Percentiles rank a stretch among this genome's conserved stretches.
Conservation (phyloP, 2,113 vertebrate species). For the Semnornis frantzii region DNA sequence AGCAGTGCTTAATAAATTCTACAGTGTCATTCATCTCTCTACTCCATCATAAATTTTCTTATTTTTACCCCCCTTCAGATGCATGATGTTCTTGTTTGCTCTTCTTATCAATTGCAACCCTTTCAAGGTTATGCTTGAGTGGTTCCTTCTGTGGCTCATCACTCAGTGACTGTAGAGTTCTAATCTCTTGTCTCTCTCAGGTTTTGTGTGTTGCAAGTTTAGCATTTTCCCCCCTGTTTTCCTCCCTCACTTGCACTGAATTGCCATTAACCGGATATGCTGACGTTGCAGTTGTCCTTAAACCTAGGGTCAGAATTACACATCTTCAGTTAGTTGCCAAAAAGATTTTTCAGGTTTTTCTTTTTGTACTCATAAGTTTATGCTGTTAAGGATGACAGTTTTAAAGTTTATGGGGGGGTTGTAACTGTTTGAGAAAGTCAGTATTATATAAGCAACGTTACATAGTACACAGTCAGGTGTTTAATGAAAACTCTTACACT, state of each 20-base stretch:
- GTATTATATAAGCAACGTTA: background rate
- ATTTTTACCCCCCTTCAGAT: background rate
- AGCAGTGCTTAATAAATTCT: background rate
- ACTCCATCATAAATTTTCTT: background rate
- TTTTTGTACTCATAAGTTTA: background rate
- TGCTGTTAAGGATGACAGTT: background rate
- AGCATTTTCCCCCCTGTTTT: background rate
- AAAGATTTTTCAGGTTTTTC: background rate
- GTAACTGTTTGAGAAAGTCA: background rate
- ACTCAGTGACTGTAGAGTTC: background rate
- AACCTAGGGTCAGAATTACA: background rate
- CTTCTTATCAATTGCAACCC: background rate
- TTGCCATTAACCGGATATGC: background rate
- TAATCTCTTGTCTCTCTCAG: background rate
- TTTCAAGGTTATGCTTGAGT: background rate
- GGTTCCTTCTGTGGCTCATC: background rate
- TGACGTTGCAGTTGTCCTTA: fast-evolving
- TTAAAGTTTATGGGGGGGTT: background rate
- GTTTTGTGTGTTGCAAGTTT: background rate
- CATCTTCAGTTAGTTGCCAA: background rate
- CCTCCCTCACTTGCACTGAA: background rate
- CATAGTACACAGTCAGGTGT: background rate
- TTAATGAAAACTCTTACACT: background rate
- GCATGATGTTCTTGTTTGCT: background rate
- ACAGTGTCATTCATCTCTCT: fast-evolving